Evolutionary conservation across 2,113 vertebrate genomes (phyloP).

Genomic region (Dolichallabes microphthalmus): DNA sequence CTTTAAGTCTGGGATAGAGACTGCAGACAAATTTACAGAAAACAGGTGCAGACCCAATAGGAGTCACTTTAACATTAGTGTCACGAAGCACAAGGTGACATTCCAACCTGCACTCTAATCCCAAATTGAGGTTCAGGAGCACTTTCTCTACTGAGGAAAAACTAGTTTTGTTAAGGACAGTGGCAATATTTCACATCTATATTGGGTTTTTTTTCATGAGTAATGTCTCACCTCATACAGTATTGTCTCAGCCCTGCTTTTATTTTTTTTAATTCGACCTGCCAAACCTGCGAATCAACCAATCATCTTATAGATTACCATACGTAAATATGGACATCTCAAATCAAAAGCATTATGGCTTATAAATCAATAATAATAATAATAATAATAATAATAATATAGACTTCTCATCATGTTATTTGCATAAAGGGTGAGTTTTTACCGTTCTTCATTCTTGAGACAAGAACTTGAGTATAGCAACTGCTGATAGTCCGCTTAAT

Average conservation of each 20-base stretch:
- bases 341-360: background rate
- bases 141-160: background rate
- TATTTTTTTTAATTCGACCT: background rate
- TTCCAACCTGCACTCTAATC: background rate
- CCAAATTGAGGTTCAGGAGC: background rate
- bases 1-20: background rate
- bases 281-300: background rate
- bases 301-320: background rate
- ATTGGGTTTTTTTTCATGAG: background rate
- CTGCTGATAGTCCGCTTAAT: background rate
- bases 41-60: background rate
- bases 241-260: background rate
- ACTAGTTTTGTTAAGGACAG: background rate
- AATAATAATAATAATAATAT: background rate
- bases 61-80: background rate
- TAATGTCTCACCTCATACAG: background rate
- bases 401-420: background rate
- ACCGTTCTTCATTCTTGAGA: background rate
- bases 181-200: background rate
- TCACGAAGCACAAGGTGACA: background rate
- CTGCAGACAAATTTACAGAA: background rate
- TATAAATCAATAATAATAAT: background rate
- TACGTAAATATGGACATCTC: background rate
- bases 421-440: background rate
- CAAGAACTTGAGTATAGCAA: background rate